Evolutionary conservation across 2,888 invertebrate genomes (phyloP).

Genomic region (Adela reaumurella): DNA sequence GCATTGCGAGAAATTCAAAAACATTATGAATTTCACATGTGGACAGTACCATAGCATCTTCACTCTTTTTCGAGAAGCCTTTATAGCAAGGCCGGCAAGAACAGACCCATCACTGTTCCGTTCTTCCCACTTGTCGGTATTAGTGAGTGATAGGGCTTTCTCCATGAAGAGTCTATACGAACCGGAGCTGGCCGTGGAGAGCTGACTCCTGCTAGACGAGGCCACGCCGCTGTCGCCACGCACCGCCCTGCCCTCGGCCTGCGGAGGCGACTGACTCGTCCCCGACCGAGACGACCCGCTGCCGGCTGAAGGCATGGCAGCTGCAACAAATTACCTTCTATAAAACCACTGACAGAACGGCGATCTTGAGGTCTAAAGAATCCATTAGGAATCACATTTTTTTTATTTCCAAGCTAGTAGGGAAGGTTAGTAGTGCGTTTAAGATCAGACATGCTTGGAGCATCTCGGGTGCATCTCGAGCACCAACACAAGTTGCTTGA

Average conservation of each 20-base stretch:
- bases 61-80: background rate
- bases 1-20: background rate
- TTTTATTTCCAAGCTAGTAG: too few relatives aligned
- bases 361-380: too few relatives aligned
- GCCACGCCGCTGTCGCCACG: slow-evolving; percentile 19
- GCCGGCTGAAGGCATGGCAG: slow-evolving; percentile 34
- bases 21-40: slow-evolving; percentile 3
- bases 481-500: too few relatives aligned
- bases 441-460: too few relatives aligned
- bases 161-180: slow-evolving; percentile 13
- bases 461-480: too few relatives aligned
- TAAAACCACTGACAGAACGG: too few relatives aligned
- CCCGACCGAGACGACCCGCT: slow-evolving; percentile 39
- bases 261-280: slow-evolving; percentile 33
- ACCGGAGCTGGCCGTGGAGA: slow-evolving; percentile 9
- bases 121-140: slow-evolving; percentile 20
- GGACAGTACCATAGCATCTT: slow-evolving; percentile 7
- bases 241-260: slow-evolving; percentile 6
- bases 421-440: too few relatives aligned
- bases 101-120: too few relatives aligned
- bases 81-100: background rate
- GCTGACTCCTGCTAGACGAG: slow-evolving; percentile 4
- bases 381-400: too few relatives aligned
- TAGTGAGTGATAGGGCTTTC: slow-evolving; percentile 20
- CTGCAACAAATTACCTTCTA: too few relatives aligned